Evolutionary conservation across 2,113 vertebrate species (phyloP), one percentile per base, ranked within the genome.

Genomic region (Gymnarchus niloticus): DNA sequence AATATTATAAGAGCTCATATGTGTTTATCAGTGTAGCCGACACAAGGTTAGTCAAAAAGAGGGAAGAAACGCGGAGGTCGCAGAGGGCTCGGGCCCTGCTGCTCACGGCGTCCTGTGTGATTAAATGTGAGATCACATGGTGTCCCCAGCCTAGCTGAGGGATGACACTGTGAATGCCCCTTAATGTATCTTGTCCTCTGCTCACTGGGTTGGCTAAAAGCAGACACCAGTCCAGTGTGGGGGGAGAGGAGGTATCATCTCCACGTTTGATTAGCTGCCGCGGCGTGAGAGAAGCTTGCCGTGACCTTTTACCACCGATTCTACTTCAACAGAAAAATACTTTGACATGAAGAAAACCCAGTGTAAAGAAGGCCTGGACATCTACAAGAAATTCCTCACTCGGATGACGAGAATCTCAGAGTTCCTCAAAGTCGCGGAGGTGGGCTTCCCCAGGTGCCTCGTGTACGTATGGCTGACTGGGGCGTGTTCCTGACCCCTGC

Each of bases 321-420:
- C 54, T 83, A 23, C 6, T 21, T 19, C 1, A 81, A 49, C 90
- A 97, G 97, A 99, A 93, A 99, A 99, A 93, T 99, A 99, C 90
- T 99, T 99, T 87, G 97, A 99, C 92, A 99, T 99, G 97, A 99
- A 98, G 93, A 99, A 99, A 93, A 95, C 95, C 87, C 97, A 99
- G 77, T 99, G 97, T 92, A 99, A 98, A 94, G 97, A 99, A 92
- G 97, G 96, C 84, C 96, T 99, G 80, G 97, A 99, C 90, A 97
- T 98, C 87, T 99, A 99, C 89, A 99, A 99, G 94, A 99, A 98
- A 90, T 99, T 99, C 89, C 95, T 99, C 57, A 99, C 97, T 88
- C 95, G 97, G 89, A 99, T 99, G 97, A 97, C 97, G 2, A 95
- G 97, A 90, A 98, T 99, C 91, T 99, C 97, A 0, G 97, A 99